Evolutionary conservation across 1,140 invertebrate genomes (phyloP), one percentile per base, ranked within the genome.

Genomic region (Octopus bimaculoides): DNA sequence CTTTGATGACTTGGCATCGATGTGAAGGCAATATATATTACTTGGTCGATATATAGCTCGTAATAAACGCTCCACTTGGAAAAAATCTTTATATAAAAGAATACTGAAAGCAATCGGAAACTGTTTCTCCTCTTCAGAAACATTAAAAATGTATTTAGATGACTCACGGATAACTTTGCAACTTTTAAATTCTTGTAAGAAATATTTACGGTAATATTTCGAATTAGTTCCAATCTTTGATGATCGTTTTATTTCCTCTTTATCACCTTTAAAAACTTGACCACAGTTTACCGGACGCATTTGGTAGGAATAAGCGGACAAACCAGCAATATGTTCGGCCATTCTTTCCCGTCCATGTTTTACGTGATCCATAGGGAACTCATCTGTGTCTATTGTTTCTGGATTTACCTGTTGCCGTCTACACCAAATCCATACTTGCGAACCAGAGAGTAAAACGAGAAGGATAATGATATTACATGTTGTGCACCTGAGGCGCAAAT

Each of bases 1-100:
- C 3, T 54, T n/a, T 0, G 74, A 54, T 0, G 82, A 76, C 78
- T 83, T 85, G 52, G 20, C 77, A 55, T 86, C 85, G 7, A 85
- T 80, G 75, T 86, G 85, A 74, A 86, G 82, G 74, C 85, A 86
- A 80, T 85, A 85, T 26, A 77, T 75, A 78, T 86, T 86, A 54
- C 84, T 82, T 26, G 83, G 84, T 52, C 83, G 12, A 79, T 86
- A 85, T 54, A 86, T 85, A 5, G 80, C 77, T 14, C 83, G 75
- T 17, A 86, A 77, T 6, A 85, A 75, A 53, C 84, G 54, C 61
- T 82, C 81, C 7, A 82, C 77, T 75, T 83, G 83, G 52, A 82
- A 81, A 0, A 80, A 56, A 52, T 85, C 81, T 77, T 81, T 79
- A 61, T 85, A 79, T 7, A 82, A 73, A 0, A 84, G n/a, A 26